These are phyloP conservation scores for Euphonia xanthogaster DNA, from an alignment of 2,797 vertebrate species.

Conservation along the genomic window DNA sequence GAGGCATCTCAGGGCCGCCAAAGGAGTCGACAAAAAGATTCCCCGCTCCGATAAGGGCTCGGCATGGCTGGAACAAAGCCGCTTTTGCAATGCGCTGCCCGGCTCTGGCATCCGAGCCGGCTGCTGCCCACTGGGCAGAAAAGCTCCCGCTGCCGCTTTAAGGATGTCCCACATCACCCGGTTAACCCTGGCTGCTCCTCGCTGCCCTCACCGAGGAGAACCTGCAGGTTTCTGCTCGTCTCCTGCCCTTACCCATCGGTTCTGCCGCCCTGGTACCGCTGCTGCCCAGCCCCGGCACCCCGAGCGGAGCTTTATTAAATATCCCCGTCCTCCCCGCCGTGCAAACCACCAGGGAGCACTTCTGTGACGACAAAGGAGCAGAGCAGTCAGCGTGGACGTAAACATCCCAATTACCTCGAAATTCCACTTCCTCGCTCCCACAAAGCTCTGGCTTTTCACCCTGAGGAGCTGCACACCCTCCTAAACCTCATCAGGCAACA, in stretches of 20 bases:
- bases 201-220: background rate
- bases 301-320: background rate
- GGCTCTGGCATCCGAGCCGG: slow-evolving; percentile 64
- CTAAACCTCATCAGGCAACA: background rate
- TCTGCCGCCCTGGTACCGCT: background rate
- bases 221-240: background rate
- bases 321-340: background rate
- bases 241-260: background rate
- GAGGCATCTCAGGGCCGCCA: background rate
- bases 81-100: slow-evolving; percentile 46
- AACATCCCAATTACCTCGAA: background rate
- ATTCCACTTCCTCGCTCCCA: background rate
- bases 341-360: background rate
- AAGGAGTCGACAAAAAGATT: slow-evolving; percentile 36
- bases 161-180: slow-evolving; percentile 61
- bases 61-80: slow-evolving; percentile 65
- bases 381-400: background rate
- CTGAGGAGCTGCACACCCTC: background rate
- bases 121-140: slow-evolving; percentile 52
- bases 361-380: background rate
- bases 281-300: too few species aligned
- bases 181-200: slow-evolving; percentile 47
- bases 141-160: slow-evolving; percentile 65
- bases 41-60: slow-evolving; percentile 32
- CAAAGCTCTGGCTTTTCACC: background rate